Evolutionary conservation across 92 coral and sea anemone species (phyloP), one percentile per base, ranked within the genome.

Genomic region (Phenganax stokvisi): DNA sequence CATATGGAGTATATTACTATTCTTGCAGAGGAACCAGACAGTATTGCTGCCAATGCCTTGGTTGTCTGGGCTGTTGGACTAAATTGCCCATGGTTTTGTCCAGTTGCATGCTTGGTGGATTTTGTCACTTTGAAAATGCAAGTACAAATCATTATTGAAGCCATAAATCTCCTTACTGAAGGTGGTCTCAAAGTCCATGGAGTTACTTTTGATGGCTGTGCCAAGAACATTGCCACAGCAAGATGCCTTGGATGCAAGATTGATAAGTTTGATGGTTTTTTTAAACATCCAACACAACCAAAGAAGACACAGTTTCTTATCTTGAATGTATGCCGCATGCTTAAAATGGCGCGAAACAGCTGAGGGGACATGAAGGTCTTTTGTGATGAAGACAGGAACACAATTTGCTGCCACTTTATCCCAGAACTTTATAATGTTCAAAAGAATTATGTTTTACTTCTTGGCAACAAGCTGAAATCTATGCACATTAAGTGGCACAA

Each of bases 111-210:
- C 8, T 57, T 57, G 63, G 63, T 57, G 10, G 67, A 70, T 31
- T 29, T 2, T 28, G 25, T 67, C 25, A 67, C 17, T 7, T 9
- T 12, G 8, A 73, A 51, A 37, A 37, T 37, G 47, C 47, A 37
- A 37, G 47, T 2, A 37, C 47, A 37, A 37, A 37, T 37, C 5
- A 37, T 37, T 5, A 37, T 1, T 37, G 47, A 37, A 37, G 47
- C 47, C 47, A 37, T 37, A 57, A 57, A 57, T 57, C 63, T 57
- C 8, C 63, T 57, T 57, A 57, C 63, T 57, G 63, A 57, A 57
- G 63, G 63, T 11, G 63, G 63, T 57, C 63, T 57, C 17, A 8
- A 57, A 57, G 63, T 57, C 8, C 63, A 77, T 20, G 81, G 51
- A 54, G 81, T 77, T 1, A 58, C 20, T 57, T 37, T 37, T 37